Percentiles rank a stretch among this genome's conserved stretches.
Evolutionary conservation across 2,113 vertebrate species (phyloP).

Genomic region (Chelonoidis abingdonii): DNA sequence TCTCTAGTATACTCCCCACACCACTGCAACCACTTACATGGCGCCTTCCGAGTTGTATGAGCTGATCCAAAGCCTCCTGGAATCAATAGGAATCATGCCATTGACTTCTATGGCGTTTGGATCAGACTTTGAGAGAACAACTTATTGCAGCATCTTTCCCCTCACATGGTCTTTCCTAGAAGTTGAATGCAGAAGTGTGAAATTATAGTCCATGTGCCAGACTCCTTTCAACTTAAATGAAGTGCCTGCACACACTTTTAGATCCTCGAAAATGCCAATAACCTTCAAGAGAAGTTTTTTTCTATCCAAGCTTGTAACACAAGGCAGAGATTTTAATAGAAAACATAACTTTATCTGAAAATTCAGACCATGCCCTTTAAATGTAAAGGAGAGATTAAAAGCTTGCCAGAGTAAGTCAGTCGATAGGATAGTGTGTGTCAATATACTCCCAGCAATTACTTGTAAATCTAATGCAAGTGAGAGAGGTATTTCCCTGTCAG

Average conservation of each 20-base stretch:
- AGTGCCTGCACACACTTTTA: constrained; percentile 4
- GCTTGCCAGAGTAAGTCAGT: neutral
- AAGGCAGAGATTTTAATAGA: constrained; percentile 27
- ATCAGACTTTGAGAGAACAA: constrained; percentile 22
- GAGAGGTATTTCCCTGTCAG: neutral
- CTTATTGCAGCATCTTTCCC: constrained; percentile 17
- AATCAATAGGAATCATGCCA: constrained; percentile 32
- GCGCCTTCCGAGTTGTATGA: neutral
- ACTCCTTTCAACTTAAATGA: constrained; percentile 33
- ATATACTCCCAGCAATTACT: neutral
- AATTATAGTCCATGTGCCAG: constrained; percentile 23
- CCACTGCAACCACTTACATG: neutral
- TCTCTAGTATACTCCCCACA: neutral
- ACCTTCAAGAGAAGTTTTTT: constrained; percentile 16
- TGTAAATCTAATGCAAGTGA: neutral
- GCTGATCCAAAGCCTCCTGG: constrained; percentile 32
- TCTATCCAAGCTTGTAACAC: neutral
- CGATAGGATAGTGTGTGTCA: neutral
- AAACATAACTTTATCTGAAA: constrained; percentile 15
- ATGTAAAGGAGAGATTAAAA: neutral
- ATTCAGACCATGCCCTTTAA: neutral
- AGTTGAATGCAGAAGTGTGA: constrained; percentile 36
- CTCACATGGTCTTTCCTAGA: neutral
- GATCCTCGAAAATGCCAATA: constrained; percentile 8
- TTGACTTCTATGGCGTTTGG: neutral